These are phyloP conservation scores for Staurois parvus DNA, from an alignment of 2,797 vertebrate species.

Conservation along the genomic window DNA sequence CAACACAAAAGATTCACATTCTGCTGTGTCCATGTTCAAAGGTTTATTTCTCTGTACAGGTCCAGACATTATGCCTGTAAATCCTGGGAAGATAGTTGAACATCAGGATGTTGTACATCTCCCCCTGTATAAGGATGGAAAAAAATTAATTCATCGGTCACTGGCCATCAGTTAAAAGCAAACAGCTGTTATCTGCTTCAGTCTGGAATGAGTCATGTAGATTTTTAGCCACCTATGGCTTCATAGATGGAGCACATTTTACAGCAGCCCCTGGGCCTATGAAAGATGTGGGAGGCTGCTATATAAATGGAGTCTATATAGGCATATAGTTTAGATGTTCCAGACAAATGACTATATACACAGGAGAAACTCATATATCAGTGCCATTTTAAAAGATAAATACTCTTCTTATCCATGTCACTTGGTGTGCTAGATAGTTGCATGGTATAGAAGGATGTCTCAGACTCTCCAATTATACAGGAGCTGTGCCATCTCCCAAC, in stretches of 20 bases:
- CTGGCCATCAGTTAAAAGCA: constrained; percentile 38
- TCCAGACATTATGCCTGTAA: background rate
- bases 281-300: background rate
- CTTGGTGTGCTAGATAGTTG: too few species aligned
- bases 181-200: constrained; percentile 57
- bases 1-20: background rate
- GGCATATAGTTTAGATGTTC: too few species aligned
- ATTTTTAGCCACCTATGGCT: too few species aligned
- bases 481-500: too few species aligned
- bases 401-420: too few species aligned
- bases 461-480: too few species aligned
- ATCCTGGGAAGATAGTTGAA: constrained; percentile 16
- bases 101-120: constrained; percentile 16
- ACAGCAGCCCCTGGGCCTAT: background rate
- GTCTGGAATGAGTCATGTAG: constrained; percentile 44
- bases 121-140: background rate
- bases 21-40: constrained; percentile 9
- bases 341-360: too few species aligned
- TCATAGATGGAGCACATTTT: background rate
- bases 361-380: too few species aligned
- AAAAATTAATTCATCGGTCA: constrained; percentile 16
- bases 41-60: background rate
- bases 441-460: too few species aligned
- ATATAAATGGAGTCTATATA: background rate
- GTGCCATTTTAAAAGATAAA: too few species aligned